A percentile compares a stretch with the other conserved stretches of the same genome.
Conservation (phyloP, 2,113 vertebrate species). For the Perognathus longimembris region DNA sequence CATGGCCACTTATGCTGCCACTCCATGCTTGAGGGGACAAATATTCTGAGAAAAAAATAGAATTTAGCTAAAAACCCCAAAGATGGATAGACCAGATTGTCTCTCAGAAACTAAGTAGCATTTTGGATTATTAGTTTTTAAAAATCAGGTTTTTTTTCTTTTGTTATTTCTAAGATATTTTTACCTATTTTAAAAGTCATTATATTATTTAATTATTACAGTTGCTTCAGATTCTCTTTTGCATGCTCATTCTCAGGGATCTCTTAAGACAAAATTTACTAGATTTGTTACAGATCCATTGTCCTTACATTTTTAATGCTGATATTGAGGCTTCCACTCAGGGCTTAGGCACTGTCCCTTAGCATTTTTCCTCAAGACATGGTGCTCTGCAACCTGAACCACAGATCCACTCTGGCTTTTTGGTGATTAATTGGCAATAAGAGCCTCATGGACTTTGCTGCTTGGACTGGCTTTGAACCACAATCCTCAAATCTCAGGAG, state of each 20-base stretch:
- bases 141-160: not conserved
- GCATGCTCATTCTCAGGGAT: conserved; percentile 14
- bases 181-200: not conserved
- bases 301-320: not conserved
- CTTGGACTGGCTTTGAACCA: no score
- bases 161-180: not conserved
- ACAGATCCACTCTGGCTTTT: no score
- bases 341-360: no score
- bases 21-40: not conserved
- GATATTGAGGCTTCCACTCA: no score
- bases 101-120: not conserved
- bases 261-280: not conserved
- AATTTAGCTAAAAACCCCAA: not conserved
- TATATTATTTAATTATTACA: not conserved
- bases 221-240: not conserved
- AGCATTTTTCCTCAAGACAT: no score
- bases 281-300: not conserved
- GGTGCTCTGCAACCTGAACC: no score
- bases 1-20: not conserved
- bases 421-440: no score
- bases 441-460: no score
- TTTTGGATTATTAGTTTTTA: conserved; percentile 18
- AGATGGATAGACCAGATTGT: not conserved
- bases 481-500: no score
- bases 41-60: not conserved